phyloP scores from a whole-genome alignment of 2,888 invertebrate species.

The Himalopsyche japonica region DNA sequence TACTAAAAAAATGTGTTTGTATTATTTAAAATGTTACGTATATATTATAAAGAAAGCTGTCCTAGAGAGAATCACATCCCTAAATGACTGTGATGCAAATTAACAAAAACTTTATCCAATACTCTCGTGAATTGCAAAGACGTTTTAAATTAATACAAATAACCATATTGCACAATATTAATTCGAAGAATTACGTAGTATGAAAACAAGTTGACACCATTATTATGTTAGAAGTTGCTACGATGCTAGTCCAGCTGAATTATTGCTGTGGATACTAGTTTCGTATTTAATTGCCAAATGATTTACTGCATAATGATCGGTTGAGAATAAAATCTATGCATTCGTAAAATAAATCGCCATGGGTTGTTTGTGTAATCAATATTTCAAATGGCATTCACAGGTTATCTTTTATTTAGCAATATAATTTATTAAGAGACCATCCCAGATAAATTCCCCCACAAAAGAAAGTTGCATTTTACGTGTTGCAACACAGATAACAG shows the following conservation, averaged over 20 bases:
- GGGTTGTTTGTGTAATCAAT: neutral
- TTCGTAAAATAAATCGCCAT: neutral
- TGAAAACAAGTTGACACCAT: no score
- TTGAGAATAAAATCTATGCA: neutral
- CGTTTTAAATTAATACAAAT: no score
- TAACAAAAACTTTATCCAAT: no score
- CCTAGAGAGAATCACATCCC: no score
- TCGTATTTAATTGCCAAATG: neutral
- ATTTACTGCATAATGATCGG: neutral
- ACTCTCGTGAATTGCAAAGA: no score
- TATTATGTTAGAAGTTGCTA: no score
- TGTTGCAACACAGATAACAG: neutral
- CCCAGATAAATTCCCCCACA: neutral
- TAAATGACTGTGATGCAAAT: no score
- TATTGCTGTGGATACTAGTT: neutral
- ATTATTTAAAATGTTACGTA: no score
- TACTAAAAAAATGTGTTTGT: no score
- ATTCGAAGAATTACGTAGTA: no score
- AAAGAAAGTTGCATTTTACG: neutral
- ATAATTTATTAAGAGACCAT: neutral
- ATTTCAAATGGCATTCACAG: neutral
- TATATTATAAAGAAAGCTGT: no score
- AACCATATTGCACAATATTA: no score
- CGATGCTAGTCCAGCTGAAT: neutral
- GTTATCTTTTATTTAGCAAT: neutral